Base-by-base conservation (phyloP, 2,888 invertebrate genomes). In the Phyllotreta striolata region DNA sequence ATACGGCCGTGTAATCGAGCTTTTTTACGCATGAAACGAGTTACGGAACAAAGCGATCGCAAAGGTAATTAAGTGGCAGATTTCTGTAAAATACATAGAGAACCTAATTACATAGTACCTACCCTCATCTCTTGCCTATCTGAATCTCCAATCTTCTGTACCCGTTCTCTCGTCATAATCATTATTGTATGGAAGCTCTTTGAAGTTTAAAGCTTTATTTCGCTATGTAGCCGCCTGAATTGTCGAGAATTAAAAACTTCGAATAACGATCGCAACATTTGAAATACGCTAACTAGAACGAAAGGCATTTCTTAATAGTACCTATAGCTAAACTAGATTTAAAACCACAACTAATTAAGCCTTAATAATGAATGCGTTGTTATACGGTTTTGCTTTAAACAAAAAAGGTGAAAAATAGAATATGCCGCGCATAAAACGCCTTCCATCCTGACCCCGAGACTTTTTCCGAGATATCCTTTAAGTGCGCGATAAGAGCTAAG, bases 141-240 rank as follows among this genome's bases (percentile, higher is more conserved):
- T 35, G 34, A 47, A 47, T 24, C 14, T 10, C 55, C 47, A 39
- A 49, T 3, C 47, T 57, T 57, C 40, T 14, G 49, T 57, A 14
- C 47, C 57, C 38, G 24, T 57, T 38, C 57, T 47, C 57, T 35
- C 38, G 39, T 57, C 57, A 57, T 57, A 57, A 47, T 57, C 47
- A 57, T 57, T 49, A 57, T 49, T 57, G 37, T 39, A 57, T 14
- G 57, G 24, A 40, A 57, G 49, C 47, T 57, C 57, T 57, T 57
- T 57, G 57, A 57, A 57, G 57, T 57, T 47, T 39, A 12, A 35
- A 37, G 24, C 47, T 57, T 57, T 57, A 57, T 57, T 12, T 46
- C 46, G 47, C 46, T 38, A 47, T 4, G 24, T 24, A 24, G 24
- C 24, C 24, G 24, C 24, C 4, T 24, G 24, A 24, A 24, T 24